These are phyloP conservation scores for Sylvilagus floridanus DNA, from an alignment of 2,797 vertebrate genomes.

Conservation along the genomic window DNA sequence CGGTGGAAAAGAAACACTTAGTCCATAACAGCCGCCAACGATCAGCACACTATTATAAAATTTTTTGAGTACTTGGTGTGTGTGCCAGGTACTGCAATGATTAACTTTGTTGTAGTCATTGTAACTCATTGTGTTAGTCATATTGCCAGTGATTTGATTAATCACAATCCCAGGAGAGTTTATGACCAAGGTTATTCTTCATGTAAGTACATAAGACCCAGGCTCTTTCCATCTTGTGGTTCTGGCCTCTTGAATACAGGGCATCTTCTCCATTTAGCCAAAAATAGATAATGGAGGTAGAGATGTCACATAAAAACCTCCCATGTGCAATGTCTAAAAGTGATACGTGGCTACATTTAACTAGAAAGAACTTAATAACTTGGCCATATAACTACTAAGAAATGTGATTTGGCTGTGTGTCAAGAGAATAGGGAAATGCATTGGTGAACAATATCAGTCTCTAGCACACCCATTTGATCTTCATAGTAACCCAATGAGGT, in stretches of 20 bases:
- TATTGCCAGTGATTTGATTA: constrained; percentile 35
- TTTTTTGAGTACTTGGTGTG: not conserved
- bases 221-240: not conserved
- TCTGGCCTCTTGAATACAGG: not conserved
- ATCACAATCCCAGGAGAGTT: not conserved
- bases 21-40: not conserved
- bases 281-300: not conserved
- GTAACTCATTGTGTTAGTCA: not conserved
- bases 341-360: constrained; percentile 10
- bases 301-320: not conserved
- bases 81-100: not conserved
- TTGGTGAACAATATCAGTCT: not conserved
- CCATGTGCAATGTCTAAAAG: not conserved
- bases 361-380: constrained; percentile 33
- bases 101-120: not conserved
- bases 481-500: not conserved
- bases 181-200: not conserved
- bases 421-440: not conserved
- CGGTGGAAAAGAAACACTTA: not conserved
- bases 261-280: not conserved
- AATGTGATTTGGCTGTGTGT: not conserved
- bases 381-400: not conserved
- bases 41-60: constrained; percentile 10
- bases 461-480: not conserved
- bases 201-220: constrained; percentile 21